These are phyloP conservation scores for Liodrosophila aerea DNA, from an alignment of 2,888 invertebrate species.

Conservation along the genomic window DNA sequence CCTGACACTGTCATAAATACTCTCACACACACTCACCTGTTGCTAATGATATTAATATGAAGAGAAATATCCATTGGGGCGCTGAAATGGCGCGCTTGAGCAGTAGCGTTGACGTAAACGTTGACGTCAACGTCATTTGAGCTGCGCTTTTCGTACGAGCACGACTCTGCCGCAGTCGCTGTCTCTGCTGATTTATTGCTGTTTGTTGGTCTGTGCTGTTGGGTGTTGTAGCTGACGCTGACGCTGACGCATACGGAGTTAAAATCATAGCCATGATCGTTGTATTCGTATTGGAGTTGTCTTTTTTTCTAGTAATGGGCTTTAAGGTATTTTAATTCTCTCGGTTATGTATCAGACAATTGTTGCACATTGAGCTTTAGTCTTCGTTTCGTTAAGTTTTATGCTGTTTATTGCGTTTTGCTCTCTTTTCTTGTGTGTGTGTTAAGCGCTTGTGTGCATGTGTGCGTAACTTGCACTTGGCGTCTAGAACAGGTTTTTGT, in stretches of 20 bases:
- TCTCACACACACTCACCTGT: constrained; percentile 70
- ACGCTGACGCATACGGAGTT: constrained; percentile 65
- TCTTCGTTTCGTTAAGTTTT: constrained; percentile 40
- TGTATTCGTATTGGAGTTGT: constrained; percentile 40
- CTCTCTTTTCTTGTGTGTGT: constrained; percentile 32
- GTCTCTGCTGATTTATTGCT: constrained; percentile 48
- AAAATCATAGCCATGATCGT: constrained; percentile 65
- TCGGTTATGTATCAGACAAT: constrained; percentile 27
- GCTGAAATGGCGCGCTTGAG: constrained; percentile 63
- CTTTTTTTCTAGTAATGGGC: constrained; percentile 42
- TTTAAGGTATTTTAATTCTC: constrained; percentile 28
- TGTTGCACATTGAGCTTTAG: constrained; percentile 54
- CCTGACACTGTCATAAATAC: background rate
- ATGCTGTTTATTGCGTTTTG: constrained; percentile 60
- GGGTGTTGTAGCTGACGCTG: constrained; percentile 40
- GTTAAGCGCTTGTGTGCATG: constrained; percentile 10
- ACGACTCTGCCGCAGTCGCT: constrained; percentile 55
- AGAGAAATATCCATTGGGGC: constrained; percentile 76
- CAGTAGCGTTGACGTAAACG: constrained; percentile 45
- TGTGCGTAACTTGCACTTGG: constrained; percentile 64
- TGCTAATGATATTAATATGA: constrained; percentile 76
- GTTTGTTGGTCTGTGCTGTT: constrained; percentile 51
- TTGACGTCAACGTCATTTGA: constrained; percentile 48
- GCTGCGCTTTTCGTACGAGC: constrained; percentile 74
- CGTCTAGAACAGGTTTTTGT: constrained; percentile 69